phyloP scores from a whole-genome alignment of 2,113 vertebrate species.

The Meriones unguiculatus region DNA sequence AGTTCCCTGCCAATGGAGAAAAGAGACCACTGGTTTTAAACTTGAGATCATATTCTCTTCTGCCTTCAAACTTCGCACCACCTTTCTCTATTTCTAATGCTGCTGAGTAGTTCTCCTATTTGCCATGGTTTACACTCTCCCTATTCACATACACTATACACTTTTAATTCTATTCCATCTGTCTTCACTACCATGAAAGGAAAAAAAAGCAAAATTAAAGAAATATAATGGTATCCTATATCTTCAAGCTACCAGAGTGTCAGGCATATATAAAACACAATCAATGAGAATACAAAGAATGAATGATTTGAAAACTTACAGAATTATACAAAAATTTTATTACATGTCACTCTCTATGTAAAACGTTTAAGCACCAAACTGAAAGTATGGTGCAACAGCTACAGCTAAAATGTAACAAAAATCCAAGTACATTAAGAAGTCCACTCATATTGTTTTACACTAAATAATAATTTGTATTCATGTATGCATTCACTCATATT shows the following conservation, averaged over 20 bases:
- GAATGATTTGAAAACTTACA: conserved; percentile 42
- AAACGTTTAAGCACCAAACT: conserved; percentile 47
- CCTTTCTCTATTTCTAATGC: conserved; percentile 38
- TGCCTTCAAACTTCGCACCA: background rate
- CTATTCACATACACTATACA: background rate
- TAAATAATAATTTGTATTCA: conserved; percentile 22
- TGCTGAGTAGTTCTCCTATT: conserved; percentile 2
- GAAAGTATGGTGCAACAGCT: conserved; percentile 44
- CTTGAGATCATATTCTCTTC: conserved; percentile 5
- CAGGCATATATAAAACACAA: conserved; percentile 57
- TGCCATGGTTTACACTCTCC: background rate
- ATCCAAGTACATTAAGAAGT: conserved; percentile 45
- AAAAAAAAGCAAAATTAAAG: conserved; percentile 57
- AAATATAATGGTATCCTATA: conserved; percentile 6
- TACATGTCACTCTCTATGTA: conserved; percentile 16
- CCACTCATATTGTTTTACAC: background rate
- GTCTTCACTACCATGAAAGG: background rate
- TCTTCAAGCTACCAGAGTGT: conserved; percentile 27
- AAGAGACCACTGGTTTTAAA: conserved; percentile 44
- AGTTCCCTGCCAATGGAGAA: background rate
- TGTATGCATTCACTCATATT: conserved; percentile 53
- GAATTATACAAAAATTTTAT: conserved; percentile 50
- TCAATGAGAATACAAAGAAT: conserved; percentile 32
- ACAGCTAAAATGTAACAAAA: conserved; percentile 58
- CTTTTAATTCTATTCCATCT: conserved; percentile 59